Percentiles rank a stretch among this genome's conserved stretches.
Conservation (phyloP, 1,140 invertebrate genomes). For the honey bee (Apis mellifera) region Amel_HAv3.1 CM009942.2:5227001-5227500, state of each 20-base stretch:
- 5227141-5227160: background rate
- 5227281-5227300: conserved; percentile 95
- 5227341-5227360: conserved; percentile 88
- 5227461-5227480: conserved; percentile 12
- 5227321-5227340: conserved; percentile 89
- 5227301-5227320: conserved; percentile 94
- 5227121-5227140: conserved; percentile 87
- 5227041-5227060: conserved; percentile 89
- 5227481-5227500: background rate
- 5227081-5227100: conserved; percentile 88
- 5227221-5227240: conserved; percentile 6
- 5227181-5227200: too few species aligned
- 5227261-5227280: conserved; percentile 87
- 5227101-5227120: conserved; percentile 87
- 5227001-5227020: conserved; percentile 91
- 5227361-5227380: conserved; percentile 93
- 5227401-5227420: conserved; percentile 89
- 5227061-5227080: conserved; percentile 86
- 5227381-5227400: conserved; percentile 95
- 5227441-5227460: conserved; percentile 93
- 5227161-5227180: background rate
- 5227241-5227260: conserved; percentile 85
- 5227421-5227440: conserved; percentile 88
- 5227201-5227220: background rate
- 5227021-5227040: conserved; percentile 88